Evolutionary conservation across 2,113 vertebrate genomes (phyloP), one percentile per base, ranked within the genome.

Genomic region (Panurus biarmicus): DNA sequence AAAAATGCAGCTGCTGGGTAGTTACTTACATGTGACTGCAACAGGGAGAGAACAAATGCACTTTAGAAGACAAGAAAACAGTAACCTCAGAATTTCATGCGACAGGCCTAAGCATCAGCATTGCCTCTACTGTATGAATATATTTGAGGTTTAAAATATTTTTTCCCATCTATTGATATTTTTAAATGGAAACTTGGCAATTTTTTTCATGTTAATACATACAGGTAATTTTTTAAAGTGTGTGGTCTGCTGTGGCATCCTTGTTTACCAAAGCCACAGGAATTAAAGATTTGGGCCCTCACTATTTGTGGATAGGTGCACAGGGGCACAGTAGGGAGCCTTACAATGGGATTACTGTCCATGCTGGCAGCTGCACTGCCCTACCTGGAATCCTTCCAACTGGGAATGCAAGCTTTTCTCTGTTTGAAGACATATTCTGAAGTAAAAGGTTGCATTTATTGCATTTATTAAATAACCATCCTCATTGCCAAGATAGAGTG

Each of bases 61-160:
- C 53, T 86, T 85, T 17, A 78, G 62, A 80, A 94, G 40, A 42
- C 11, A 81, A 73, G 36, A 60, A 91, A 77, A 58, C n/a, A 69
- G 48, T 62, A 53, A 73, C 50, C 45, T 56, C 17, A 15, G 3
- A 4, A 33, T 85, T 57, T 33, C 25, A 53, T 22, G n/a, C 69
- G 69, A 29, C 26, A 44, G 35, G 26, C 42, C 36, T 51, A 42
- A 80, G 10, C 57, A 87, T 56, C 61, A 82, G 48, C n/a, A 35
- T 57, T 87, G 23, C 33, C 40, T 89, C 17, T 76, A 12, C 14
- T 57, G 24, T 65, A 12, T 69, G 10, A 78, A 56, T 35, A 26
- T 48, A 87, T n/a, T 9, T 54, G 29, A 58, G 16, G 38, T 62
- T 73, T 57, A 66, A 93, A 77, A 58, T 31, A 70, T 13, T 13